A percentile compares a stretch with the other conserved stretches of the same genome.
These are phyloP conservation scores for Ctenicera cuprea DNA, from an alignment of 2,888 invertebrate genomes.

Conservation along the genomic window DNA sequence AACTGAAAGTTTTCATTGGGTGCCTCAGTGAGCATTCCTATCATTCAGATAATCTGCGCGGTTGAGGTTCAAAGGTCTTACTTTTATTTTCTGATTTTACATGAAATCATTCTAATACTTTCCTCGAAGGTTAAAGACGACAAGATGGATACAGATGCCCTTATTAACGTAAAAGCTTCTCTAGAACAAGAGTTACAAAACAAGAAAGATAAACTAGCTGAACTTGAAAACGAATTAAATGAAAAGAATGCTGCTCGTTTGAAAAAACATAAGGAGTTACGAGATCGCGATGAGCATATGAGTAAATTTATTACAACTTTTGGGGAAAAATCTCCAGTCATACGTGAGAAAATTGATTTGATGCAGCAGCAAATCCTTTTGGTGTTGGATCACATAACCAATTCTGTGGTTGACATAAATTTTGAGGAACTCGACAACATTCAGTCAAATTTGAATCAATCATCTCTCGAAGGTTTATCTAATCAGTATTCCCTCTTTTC, in stretches of 20 bases:
- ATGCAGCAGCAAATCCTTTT: constrained; percentile 48
- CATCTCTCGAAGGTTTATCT: constrained; percentile 37
- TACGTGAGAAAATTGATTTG: constrained; percentile 40
- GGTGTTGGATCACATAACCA: constrained; percentile 55
- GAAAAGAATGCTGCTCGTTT: constrained; percentile 61
- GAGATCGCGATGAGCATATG: constrained; percentile 61
- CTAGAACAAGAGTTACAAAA: constrained; percentile 57
- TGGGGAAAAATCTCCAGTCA: constrained; percentile 38
- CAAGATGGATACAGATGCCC: constrained; percentile 61
- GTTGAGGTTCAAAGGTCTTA: no score
- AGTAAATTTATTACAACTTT: constrained; percentile 50
- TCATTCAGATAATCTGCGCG: no score
- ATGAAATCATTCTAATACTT: no score
- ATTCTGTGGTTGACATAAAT: constrained; percentile 55
- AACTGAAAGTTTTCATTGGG: no score
- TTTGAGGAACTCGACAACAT: constrained; percentile 58
- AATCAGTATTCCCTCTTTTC: constrained; percentile 28
- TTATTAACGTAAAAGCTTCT: constrained; percentile 57
- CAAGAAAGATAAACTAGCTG: constrained; percentile 57
- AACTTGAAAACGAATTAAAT: constrained; percentile 59
- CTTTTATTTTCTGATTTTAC: no score
- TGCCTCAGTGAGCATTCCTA: no score
- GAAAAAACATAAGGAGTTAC: constrained; percentile 61
- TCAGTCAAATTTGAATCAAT: constrained; percentile 49
- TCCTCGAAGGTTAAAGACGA: constrained; percentile 63